A percentile compares a stretch with the other conserved stretches of the same genome.
Conservation (phyloP, 2,113 vertebrate genomes). For the Acrocephalus arundinaceus region DNA sequence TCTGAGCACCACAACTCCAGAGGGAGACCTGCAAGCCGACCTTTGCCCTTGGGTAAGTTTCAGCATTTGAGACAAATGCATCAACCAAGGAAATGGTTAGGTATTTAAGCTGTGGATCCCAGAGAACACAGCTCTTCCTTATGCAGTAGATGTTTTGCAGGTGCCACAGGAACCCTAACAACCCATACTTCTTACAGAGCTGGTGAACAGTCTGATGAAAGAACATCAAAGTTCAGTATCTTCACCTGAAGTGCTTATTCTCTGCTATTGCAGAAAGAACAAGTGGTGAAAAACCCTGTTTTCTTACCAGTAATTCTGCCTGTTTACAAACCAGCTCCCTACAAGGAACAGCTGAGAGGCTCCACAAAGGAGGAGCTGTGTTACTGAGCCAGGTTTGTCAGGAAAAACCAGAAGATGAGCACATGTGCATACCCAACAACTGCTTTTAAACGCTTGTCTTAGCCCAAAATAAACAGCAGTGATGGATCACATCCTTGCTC, state of each 20-base stretch:
- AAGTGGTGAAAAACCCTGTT: not conserved
- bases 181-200: not conserved
- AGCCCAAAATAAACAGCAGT: not conserved
- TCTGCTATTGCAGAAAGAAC: not conserved
- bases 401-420: not conserved
- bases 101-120: not conserved
- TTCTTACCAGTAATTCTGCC: not conserved
- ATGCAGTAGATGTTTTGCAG: not conserved
- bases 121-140: not conserved
- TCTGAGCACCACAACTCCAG: not conserved
- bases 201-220: not conserved
- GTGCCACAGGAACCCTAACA: not conserved
- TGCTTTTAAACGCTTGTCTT: fast-evolving
- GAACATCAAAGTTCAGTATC: not conserved
- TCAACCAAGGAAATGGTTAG: not conserved
- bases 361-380: not conserved
- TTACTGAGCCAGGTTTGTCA: not conserved
- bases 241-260: not conserved
- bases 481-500: not conserved
- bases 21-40: not conserved
- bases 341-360: not conserved
- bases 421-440: fast-evolving
- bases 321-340: not conserved
- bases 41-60: not conserved
- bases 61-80: not conserved